These are phyloP conservation scores for Orussus abietinus DNA, from an alignment of 1,140 invertebrate genomes.

Conservation along the genomic window DNA sequence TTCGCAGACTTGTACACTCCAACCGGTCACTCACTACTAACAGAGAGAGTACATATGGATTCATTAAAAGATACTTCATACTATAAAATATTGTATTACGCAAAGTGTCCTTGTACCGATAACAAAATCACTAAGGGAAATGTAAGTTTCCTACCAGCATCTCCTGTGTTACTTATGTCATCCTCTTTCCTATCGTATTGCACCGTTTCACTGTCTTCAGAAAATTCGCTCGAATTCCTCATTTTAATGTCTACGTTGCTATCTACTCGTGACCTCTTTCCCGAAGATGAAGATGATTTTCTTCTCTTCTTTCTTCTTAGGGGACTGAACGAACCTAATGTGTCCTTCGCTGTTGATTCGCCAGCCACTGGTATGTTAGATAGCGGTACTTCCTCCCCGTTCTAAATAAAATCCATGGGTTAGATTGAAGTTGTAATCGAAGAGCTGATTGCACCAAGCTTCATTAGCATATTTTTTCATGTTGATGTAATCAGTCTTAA, in stretches of 20 bases:
- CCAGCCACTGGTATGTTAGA: constrained; percentile 37
- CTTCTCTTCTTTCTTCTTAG: constrained; percentile 44
- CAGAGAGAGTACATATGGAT: no score
- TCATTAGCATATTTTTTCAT: no score
- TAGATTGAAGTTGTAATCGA: no score
- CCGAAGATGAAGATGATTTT: constrained; percentile 43
- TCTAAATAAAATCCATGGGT: no score
- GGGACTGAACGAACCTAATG: constrained; percentile 33
- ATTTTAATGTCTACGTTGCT: constrained; percentile 27
- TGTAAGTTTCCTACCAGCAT: constrained; percentile 34
- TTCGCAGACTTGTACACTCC: constrained; percentile 35
- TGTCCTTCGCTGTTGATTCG: constrained; percentile 34
- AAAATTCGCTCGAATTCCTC: constrained; percentile 24
- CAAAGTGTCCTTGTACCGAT: no score
- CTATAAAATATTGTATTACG: no score
- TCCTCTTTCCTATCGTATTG: constrained; percentile 40
- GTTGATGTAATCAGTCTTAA: no score
- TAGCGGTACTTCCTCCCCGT: constrained; percentile 44
- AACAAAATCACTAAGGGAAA: constrained; percentile 1
- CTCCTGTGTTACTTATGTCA: constrained; percentile 30
- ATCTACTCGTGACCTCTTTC: constrained; percentile 37
- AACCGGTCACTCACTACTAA: constrained; percentile 36
- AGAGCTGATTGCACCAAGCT: no score
- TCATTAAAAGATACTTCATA: no score
- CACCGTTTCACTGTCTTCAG: constrained; percentile 32